Evolutionary conservation across 1,140 invertebrate genomes (phyloP), one percentile per base, ranked within the genome.

Genomic region (Meloidogyne exigua): DNA sequence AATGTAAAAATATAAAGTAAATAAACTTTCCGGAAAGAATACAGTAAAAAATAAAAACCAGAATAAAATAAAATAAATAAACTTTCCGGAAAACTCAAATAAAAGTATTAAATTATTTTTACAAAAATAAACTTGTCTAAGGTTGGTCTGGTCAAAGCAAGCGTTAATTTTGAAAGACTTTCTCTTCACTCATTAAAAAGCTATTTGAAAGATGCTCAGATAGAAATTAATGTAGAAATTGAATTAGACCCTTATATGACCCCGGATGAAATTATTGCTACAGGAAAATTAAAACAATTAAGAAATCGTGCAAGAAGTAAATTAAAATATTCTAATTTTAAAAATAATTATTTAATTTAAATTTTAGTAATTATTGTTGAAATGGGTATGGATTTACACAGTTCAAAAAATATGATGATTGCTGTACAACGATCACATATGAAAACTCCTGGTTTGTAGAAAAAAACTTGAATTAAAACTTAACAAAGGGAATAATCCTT

Each of bases 321-420:
- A 73, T 64, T 25, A 11, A 39, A 66, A 49, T 26, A 57, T 5
- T 39, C 9, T 25, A 44, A 42, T 9, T 18, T 71, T 13, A 25
- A 44, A n/a, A 32, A 32, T 32, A 73, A 26, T 39, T 4, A 11
- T 13, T 13, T 69, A 39, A 12, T 12, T n/a, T 2, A 18, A 63
- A 49, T n/a, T 68, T 68, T 3, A 81, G 80, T 81, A 9, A 83
- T 81, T 26, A 81, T 81, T 49, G 80, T 81, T 36, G 80, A 81
- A 63, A 73, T 81, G 81, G 85, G 85, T 18, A 87, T 87, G 85
- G 85, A 87, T 77, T 68, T 87, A n/a, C 84, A 87, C 64, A 44
- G 81, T 18, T 75, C 80, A 18, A 75, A 78, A 66, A 80, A 78
- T 28, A 84, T 87, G 32, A 83, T 87, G 84, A 63, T 87, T 13